phyloP scores from a whole-genome alignment of 2,888 invertebrate genomes.

The Nephrotoma appendiculata region DNA sequence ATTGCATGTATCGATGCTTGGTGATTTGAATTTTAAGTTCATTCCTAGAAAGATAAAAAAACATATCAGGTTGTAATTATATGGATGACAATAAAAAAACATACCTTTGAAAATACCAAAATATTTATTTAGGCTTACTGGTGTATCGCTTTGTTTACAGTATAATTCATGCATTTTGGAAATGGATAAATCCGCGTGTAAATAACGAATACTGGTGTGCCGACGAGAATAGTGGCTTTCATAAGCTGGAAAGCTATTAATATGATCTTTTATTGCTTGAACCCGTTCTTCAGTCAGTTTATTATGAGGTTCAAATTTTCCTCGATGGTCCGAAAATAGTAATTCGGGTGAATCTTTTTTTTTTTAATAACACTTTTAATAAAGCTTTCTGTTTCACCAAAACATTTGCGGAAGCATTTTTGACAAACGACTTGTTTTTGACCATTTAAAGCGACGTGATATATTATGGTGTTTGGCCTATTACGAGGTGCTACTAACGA shows the following conservation, averaged over 20 bases:
- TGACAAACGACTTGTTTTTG: no score
- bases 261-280: background rate
- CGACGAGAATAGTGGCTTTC: background rate
- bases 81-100: no score
- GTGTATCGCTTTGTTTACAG: background rate
- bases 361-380: background rate
- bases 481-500: background rate
- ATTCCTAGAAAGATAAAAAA: background rate
- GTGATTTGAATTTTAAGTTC: conserved; percentile 12
- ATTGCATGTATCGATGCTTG: conserved; percentile 9
- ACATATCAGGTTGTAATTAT: no score
- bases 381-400: background rate
- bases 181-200: background rate
- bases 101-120: background rate
- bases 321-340: background rate
- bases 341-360: background rate
- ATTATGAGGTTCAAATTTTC: background rate
- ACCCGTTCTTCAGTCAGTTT: background rate
- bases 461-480: background rate
- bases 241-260: no score
- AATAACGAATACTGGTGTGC: background rate
- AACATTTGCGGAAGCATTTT: background rate
- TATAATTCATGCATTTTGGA: background rate
- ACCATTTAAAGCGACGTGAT: background rate
- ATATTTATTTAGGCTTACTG: background rate